phyloP scores from a whole-genome alignment of 92 coral and sea anemone species.

The Scolanthus callimorphus region DNA sequence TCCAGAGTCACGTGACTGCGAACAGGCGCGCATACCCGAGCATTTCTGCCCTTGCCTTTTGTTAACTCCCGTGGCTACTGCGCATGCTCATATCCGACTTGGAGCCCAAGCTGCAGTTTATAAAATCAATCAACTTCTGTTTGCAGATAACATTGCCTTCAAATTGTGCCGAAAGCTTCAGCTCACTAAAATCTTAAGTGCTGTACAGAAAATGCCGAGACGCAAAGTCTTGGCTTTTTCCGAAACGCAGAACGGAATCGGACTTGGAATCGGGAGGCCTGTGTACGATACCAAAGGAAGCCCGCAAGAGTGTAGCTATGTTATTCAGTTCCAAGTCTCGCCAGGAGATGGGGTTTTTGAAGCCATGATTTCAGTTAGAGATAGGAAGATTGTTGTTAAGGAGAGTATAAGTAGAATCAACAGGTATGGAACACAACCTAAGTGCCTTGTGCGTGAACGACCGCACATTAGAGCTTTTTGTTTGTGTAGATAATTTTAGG shows the following conservation, averaged over 20 bases:
- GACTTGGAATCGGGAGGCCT: constrained; percentile 51
- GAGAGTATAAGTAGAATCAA: constrained; percentile 59
- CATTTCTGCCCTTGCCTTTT: constrained; percentile 62
- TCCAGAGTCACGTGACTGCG: constrained; percentile 33
- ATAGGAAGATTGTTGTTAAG: constrained; percentile 28
- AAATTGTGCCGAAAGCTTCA: constrained; percentile 13
- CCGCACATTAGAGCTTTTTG: constrained; percentile 54
- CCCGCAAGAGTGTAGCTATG: constrained; percentile 48
- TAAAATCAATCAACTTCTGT: constrained; percentile 26
- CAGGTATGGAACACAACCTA: constrained; percentile 51
- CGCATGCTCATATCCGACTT: constrained; percentile 42
- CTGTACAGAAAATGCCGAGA: constrained; percentile 38
- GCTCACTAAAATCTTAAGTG: constrained; percentile 34
- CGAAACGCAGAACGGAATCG: constrained; percentile 31
- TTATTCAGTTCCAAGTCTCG: constrained; percentile 25
- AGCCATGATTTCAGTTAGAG: constrained; percentile 27
- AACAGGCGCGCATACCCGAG: constrained; percentile 45
- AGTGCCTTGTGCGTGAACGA: constrained; percentile 27
- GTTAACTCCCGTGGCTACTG: constrained; percentile 21
- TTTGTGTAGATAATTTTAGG: constrained; percentile 32
- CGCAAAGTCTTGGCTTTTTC: constrained; percentile 28
- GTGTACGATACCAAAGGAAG: constrained; percentile 10
- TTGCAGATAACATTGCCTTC: background rate
- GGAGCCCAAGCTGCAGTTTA: constrained; percentile 46
- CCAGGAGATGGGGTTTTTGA: constrained; percentile 58